These are phyloP conservation scores for Crotalus helleri DNA, from an alignment of 2,113 vertebrate species.

Conservation along the genomic window DNA sequence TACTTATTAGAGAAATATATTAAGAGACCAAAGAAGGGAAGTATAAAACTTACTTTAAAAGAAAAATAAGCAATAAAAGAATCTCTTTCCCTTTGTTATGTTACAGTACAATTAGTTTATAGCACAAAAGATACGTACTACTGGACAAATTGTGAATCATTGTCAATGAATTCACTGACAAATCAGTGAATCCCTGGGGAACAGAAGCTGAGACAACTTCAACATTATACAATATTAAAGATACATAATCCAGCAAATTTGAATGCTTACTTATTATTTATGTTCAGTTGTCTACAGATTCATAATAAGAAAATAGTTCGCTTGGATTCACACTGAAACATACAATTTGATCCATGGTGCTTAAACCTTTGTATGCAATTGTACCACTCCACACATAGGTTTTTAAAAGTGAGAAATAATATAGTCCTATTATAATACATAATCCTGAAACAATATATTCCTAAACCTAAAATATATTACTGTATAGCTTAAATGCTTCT, in stretches of 20 bases:
- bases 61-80: background rate
- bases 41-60: background rate
- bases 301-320: background rate
- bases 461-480: background rate
- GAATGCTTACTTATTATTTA: background rate
- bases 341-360: background rate
- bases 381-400: slow-evolving; percentile 7
- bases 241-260: background rate
- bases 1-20: background rate
- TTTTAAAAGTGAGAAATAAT: slow-evolving; percentile 17
- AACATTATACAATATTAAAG: background rate
- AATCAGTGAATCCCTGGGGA: background rate
- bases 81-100: background rate
- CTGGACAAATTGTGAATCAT: background rate
- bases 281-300: background rate
- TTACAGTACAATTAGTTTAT: background rate
- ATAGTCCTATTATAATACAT: background rate
- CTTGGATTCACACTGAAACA: background rate
- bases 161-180: too few relatives aligned
- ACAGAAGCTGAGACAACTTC: background rate
- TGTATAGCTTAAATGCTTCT: background rate
- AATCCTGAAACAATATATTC: background rate
- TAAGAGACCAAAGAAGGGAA: background rate
- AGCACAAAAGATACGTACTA: background rate
- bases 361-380: background rate